Evolutionary conservation across 2,888 invertebrate species (phyloP), one percentile per base, ranked within the genome.

Genomic region (Neocrepidodera transversa): DNA sequence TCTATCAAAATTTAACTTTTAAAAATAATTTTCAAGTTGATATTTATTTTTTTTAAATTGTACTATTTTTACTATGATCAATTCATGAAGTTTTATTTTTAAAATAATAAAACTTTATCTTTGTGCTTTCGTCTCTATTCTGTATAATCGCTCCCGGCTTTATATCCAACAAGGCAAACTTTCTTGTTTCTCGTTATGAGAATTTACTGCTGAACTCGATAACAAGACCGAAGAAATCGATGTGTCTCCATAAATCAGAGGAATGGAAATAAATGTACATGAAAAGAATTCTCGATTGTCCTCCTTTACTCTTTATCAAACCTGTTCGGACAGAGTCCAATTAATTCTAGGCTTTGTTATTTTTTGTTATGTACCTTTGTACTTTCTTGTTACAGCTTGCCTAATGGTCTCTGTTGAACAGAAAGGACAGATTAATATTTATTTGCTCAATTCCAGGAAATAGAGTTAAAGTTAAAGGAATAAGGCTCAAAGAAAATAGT

Each of bases 201-300:
- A 43, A 58, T 58, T 58, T 58, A 58, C 47, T 47, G 47, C 58
- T 28, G 38, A 47, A 58, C 30, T 58, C 52, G 52, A 58, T 40
- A 58, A 45, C 45, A 45, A 58, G 58, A 58, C 40, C 38, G 43
- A 47, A 52, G 52, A 58, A 52, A 58, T 52, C 58, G 52, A 58
- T 58, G 38, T 52, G 58, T 60, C 50, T 45, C 38, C 6, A 60
- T 60, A 60, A 60, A 60, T 60, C 60, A 56, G 23, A 51, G 35
- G 45, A 55, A 60, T 54, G 59, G 40, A 60, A 60, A 60, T 55
- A 50, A 60, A 60, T 60, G 54, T 55, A 50, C 49, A 54, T 45
- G 42, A 49, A 59, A 59, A 54, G 53, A 43, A 43, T 53, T 40
- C 45, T 10, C 32, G 28, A 43, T 43, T 35, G 53, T 53, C 50